phyloP scores from a whole-genome alignment of 2,888 invertebrate genomes.

The Diabrotica balteata region DNA sequence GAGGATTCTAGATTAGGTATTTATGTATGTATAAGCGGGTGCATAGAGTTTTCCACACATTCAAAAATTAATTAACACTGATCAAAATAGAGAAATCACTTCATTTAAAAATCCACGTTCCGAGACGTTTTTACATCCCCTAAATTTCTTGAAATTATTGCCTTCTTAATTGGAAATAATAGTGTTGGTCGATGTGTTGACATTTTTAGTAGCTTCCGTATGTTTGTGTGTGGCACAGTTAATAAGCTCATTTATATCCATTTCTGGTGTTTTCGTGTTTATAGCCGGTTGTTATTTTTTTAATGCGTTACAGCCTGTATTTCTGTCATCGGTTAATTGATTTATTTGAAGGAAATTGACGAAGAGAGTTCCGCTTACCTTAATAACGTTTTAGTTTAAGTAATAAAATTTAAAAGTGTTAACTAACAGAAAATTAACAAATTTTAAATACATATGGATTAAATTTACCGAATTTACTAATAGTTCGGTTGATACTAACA shows the following conservation, averaged over 20 bases:
- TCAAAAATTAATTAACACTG: no score
- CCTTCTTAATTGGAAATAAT: slow-evolving; percentile 54
- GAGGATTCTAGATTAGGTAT: no score
- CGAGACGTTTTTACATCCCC: slow-evolving; percentile 9
- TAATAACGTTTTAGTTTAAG: no score
- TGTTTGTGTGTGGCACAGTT: slow-evolving; percentile 30
- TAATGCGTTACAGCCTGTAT: slow-evolving; percentile 15
- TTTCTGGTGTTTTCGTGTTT: slow-evolving; percentile 21
- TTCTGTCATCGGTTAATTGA: slow-evolving; percentile 16
- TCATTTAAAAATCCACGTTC: background rate
- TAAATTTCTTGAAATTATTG: slow-evolving; percentile 46
- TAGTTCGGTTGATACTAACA: no score
- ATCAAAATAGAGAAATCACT: background rate
- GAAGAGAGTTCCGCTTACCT: no score
- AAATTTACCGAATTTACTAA: no score
- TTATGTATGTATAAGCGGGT: no score
- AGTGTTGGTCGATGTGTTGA: slow-evolving; percentile 46
- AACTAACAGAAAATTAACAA: no score
- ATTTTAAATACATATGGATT: no score
- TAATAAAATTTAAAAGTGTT: no score
- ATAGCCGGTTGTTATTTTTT: slow-evolving; percentile 18
- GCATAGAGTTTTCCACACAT: no score
- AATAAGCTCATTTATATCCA: slow-evolving; percentile 34
- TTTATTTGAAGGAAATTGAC: slow-evolving; percentile 12
- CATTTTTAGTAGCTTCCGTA: slow-evolving; percentile 47